Percentiles rank a stretch among this genome's conserved stretches.
Conservation (phyloP, 2,113 vertebrate species). For the Phoxinus phoxinus region DNA sequence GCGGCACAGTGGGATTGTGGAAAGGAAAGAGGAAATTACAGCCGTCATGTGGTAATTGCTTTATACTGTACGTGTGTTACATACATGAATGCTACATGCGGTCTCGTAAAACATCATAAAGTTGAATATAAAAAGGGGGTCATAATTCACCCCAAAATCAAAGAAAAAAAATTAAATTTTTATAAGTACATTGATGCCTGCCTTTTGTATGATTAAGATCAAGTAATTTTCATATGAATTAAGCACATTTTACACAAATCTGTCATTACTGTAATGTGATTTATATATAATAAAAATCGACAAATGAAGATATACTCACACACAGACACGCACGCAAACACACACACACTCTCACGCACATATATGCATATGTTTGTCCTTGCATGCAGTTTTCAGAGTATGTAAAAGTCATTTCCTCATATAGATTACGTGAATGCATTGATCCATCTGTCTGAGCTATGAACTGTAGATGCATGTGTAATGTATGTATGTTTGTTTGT, state of each 20-base stretch:
- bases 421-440: neutral
- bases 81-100: neutral
- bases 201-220: neutral
- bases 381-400: neutral
- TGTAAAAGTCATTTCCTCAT: neutral
- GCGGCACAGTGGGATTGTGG: neutral
- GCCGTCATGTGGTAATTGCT: neutral
- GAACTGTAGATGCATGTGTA: neutral
- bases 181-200: neutral
- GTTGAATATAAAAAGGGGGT: neutral
- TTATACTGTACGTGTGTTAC: neutral
- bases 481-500: constrained; percentile 25
- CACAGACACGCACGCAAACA: too few relatives aligned
- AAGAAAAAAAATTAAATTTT: neutral
- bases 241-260: neutral
- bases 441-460: neutral
- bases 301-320: neutral
- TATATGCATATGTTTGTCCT: neutral
- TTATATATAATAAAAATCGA: neutral
- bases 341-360: too few relatives aligned
- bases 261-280: neutral
- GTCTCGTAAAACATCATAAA: neutral
- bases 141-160: neutral
- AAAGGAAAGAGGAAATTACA: constrained; percentile 12
- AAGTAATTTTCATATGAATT: neutral